Percentiles rank a stretch among this genome's conserved stretches.
Conservation (phyloP, 2,888 invertebrate species). For the Leptogaster cylindrica region DNA sequence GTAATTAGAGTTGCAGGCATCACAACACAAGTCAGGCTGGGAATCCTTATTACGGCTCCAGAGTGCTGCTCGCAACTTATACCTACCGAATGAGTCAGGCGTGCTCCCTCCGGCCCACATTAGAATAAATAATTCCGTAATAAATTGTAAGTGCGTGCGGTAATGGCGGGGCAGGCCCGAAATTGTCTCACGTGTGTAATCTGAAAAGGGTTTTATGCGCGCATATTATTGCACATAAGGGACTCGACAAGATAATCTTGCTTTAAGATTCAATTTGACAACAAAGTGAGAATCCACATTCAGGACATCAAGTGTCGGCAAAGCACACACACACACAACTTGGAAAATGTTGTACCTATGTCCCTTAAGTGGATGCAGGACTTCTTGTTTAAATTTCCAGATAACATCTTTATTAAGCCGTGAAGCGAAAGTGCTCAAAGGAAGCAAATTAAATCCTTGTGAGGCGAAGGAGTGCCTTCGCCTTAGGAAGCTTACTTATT, state of each 20-base stretch:
- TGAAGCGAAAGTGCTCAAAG: background rate
- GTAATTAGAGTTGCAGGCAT: constrained; percentile 41
- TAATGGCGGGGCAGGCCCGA: background rate
- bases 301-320: background rate
- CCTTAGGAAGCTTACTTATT: background rate
- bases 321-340: too few relatives aligned
- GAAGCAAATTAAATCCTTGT: background rate
- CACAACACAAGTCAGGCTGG: constrained; percentile 11
- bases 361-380: constrained; percentile 40
- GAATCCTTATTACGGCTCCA: background rate
- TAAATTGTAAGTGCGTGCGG: constrained; percentile 33
- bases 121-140: constrained; percentile 29
- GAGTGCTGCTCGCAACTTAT: constrained; percentile 37
- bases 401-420: constrained; percentile 28
- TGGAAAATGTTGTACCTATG: background rate
- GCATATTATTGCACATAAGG: constrained; percentile 42
- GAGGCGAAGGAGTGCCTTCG: constrained; percentile 29
- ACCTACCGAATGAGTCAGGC: constrained; percentile 39
- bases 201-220: constrained; percentile 17
- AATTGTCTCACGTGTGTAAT: constrained; percentile 21
- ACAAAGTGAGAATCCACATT: constrained; percentile 18
- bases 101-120: constrained; percentile 37
- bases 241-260: constrained; percentile 38
- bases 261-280: constrained; percentile 43
- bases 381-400: constrained; percentile 40